Percentiles rank a stretch among this genome's conserved stretches.
Evolutionary conservation across 1,140 invertebrate genomes (phyloP).

Genomic region (Neodiprion lecontei): DNA sequence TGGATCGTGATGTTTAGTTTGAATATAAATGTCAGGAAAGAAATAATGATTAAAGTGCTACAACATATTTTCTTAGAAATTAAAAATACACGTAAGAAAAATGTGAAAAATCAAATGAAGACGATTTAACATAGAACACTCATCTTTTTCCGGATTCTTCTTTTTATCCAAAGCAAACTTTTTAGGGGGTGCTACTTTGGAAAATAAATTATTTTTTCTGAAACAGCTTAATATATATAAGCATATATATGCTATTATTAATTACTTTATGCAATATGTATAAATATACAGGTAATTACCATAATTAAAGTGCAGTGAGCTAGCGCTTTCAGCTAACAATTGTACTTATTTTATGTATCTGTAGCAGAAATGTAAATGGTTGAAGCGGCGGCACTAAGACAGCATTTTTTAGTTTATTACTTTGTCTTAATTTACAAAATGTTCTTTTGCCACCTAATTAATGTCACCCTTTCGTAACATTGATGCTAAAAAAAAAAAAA

Average conservation of each 20-base stretch:
- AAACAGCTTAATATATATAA: no score
- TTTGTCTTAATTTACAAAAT: neutral
- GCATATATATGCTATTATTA: slow-evolving; percentile 48
- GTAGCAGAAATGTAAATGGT: neutral
- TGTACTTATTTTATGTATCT: slow-evolving; percentile 37
- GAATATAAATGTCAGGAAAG: no score
- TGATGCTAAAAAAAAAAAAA: neutral
- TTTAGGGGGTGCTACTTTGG: no score
- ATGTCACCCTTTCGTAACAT: neutral
- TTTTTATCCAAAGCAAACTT: no score
- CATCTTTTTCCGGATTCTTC: no score
- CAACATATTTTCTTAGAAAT: no score
- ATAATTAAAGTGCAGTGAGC: slow-evolving; percentile 47
- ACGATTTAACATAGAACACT: no score
- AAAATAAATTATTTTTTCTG: no score
- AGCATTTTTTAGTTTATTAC: neutral
- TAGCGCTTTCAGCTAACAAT: slow-evolving; percentile 43
- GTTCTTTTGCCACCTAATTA: neutral
- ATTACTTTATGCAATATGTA: slow-evolving; percentile 54
- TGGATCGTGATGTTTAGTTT: no score
- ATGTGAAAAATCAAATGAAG: no score
- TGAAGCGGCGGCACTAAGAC: slow-evolving; percentile 6
- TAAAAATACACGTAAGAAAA: no score
- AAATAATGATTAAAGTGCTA: no score
- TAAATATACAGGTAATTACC: slow-evolving; percentile 58